Base-by-base conservation (phyloP, 2,888 invertebrate species). In the Trissolcus japonicus region DNA sequence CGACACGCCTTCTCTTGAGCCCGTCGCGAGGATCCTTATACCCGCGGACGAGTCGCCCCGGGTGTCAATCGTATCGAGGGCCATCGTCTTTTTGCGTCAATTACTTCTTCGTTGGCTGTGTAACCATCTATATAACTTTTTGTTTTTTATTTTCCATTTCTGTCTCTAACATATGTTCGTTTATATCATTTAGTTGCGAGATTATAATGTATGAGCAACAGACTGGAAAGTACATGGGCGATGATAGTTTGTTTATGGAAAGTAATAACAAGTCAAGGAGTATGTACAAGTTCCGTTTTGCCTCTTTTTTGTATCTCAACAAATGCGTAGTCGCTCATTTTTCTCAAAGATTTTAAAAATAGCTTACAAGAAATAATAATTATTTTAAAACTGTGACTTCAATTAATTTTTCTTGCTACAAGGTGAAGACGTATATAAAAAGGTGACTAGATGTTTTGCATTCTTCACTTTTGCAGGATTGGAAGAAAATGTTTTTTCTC, bases 1-100 rank as follows among this genome's bases (percentile, higher is more conserved):
- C 79, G 82, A 82, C 84, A 82, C 83, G 80, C 84, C 84, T 83
- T 80, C 79, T 79, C 79, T 68, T 75, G 79, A 77, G 76, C 79
- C 25, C 62, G 63, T 75, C 51, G 59, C 73, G 78, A 53, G 62
- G 54, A 48, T 66, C 67, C 61, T 53, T 59, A 69, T 73, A 65
- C 41, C 54, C 60, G 61, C 56, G 67, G 67, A 71, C 67, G 56
- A 67, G 46, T 75, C 75, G 75, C 78, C 66, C 60, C 75, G 60
- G 67, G 78, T 67, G 71, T 75, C 72, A 73, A 73, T 73, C 72
- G 68, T 76, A 79, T 79, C 75, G 65, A 67, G 50, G 57, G 59
- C 56, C 68, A n/a, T 62, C 65, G 60, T 78, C 41, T 55, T 66
- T 71, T 67, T 48, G 54, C 57, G 79, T 65, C 68, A 76, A 75